Evolutionary conservation across 2,888 invertebrate genomes (phyloP).

Genomic region (Psylliodes chrysocephalus): DNA sequence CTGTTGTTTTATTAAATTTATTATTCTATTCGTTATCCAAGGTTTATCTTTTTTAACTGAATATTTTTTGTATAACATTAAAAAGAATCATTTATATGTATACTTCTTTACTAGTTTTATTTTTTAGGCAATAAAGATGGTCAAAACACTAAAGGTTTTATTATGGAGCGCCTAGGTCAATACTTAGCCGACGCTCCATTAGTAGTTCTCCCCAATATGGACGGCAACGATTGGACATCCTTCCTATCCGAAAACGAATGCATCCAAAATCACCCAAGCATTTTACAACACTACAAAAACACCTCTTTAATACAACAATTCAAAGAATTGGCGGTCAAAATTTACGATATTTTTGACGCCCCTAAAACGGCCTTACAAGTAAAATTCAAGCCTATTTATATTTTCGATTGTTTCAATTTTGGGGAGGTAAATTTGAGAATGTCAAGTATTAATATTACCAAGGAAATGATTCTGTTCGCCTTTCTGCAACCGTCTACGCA

Average conservation of each 20-base stretch:
- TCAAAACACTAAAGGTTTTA: slow-evolving; percentile 67
- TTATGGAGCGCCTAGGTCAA: slow-evolving; percentile 90
- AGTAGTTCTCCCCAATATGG: slow-evolving; percentile 74
- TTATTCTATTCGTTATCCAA: too few relatives aligned
- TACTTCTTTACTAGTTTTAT: background rate
- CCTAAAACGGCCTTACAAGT: slow-evolving; percentile 72
- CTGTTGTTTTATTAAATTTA: too few relatives aligned
- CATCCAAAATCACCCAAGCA: slow-evolving; percentile 74
- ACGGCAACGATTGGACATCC: slow-evolving; percentile 81
- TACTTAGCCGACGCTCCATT: slow-evolving; percentile 84
- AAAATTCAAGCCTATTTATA: slow-evolving; percentile 70
- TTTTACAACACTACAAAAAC: slow-evolving; percentile 79
- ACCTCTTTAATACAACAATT: slow-evolving; percentile 87
- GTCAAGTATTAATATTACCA: slow-evolving; percentile 67
- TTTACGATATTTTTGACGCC: slow-evolving; percentile 76
- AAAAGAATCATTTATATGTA: too few relatives aligned
- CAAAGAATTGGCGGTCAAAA: slow-evolving; percentile 72
- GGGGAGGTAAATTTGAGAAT: slow-evolving; percentile 60
- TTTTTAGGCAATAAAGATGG: slow-evolving; percentile 38
- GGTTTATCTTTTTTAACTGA: too few relatives aligned
- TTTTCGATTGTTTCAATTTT: slow-evolving; percentile 62
- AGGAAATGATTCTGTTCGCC: slow-evolving; percentile 67
- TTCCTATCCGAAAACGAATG: slow-evolving; percentile 80
- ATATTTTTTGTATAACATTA: too few relatives aligned
- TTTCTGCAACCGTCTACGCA: slow-evolving; percentile 65